A percentile compares a stretch with the other conserved stretches of the same genome.
Evolutionary conservation across 2,888 invertebrate genomes (phyloP).

Genomic region (Bimastos eiseni): DNA sequence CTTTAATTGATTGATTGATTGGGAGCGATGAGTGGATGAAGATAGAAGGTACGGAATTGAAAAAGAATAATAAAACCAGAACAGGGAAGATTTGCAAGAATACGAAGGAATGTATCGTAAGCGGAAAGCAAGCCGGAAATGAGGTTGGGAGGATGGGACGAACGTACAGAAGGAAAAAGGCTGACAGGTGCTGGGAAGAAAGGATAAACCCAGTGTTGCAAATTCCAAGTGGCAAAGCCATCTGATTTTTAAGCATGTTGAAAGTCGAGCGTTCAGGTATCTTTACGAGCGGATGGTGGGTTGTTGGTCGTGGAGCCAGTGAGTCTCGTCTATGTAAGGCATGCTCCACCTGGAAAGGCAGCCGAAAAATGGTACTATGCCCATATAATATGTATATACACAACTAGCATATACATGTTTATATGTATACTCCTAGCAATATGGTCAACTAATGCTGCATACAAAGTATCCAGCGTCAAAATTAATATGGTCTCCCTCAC

Average conservation of each 20-base stretch:
- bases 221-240: not conserved
- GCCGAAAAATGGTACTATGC: not conserved
- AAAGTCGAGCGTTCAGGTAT: not conserved
- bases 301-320: not conserved
- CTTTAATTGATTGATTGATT: no score
- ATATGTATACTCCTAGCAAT: no score
- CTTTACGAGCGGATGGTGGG: not conserved
- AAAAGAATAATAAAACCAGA: not conserved
- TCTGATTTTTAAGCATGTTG: not conserved
- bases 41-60: not conserved
- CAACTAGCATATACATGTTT: no score
- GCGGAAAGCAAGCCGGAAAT: not conserved
- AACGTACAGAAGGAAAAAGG: not conserved
- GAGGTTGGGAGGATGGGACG: not conserved
- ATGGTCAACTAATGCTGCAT: no score
- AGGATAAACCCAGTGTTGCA: not conserved
- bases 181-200: not conserved
- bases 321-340: not conserved
- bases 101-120: not conserved
- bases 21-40: not conserved
- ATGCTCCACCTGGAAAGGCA: not conserved
- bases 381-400: no score
- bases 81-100: not conserved
- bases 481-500: no score
- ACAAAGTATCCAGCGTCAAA: no score